Percentiles rank a stretch among this genome's conserved stretches.
These are phyloP conservation scores for Urocitellus parryii DNA, from an alignment of 2,113 vertebrate species.

Conservation along the genomic window DNA sequence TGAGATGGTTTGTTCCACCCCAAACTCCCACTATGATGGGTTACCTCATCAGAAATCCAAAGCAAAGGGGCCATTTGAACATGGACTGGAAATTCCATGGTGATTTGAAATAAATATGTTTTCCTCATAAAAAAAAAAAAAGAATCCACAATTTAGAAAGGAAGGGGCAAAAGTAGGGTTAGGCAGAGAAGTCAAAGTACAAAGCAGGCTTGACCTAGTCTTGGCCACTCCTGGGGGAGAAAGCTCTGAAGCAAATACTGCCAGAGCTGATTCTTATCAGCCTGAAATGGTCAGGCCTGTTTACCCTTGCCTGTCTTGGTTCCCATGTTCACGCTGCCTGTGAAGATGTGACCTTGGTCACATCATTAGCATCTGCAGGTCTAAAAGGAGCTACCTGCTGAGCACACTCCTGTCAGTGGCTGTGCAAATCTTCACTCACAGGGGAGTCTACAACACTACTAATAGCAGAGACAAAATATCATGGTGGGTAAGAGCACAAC, in stretches of 20 bases:
- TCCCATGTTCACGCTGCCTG: neutral
- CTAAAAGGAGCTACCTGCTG: neutral
- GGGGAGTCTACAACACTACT: too few relatives aligned
- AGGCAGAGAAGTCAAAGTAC: neutral
- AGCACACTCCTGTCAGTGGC: neutral
- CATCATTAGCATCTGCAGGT: neutral
- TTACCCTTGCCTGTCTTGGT: neutral
- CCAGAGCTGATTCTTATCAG: neutral
- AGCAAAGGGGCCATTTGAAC: neutral
- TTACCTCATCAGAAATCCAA: neutral
- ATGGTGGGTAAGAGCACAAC: neutral
- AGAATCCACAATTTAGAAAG: constrained; percentile 26
- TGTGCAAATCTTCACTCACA: neutral
- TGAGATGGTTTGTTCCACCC: neutral
- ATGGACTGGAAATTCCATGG: neutral
- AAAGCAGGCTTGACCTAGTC: neutral
- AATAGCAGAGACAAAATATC: too few relatives aligned
- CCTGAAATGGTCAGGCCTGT: neutral
- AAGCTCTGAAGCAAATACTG: neutral
- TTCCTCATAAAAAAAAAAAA: neutral
- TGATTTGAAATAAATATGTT: neutral
- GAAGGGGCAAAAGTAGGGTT: neutral
- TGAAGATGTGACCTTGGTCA: neutral
- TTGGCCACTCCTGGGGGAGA: neutral
- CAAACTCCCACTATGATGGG: too few relatives aligned